These are phyloP conservation scores for Baccha elongata DNA, from an alignment of 2,888 invertebrate genomes.

Conservation along the genomic window DNA sequence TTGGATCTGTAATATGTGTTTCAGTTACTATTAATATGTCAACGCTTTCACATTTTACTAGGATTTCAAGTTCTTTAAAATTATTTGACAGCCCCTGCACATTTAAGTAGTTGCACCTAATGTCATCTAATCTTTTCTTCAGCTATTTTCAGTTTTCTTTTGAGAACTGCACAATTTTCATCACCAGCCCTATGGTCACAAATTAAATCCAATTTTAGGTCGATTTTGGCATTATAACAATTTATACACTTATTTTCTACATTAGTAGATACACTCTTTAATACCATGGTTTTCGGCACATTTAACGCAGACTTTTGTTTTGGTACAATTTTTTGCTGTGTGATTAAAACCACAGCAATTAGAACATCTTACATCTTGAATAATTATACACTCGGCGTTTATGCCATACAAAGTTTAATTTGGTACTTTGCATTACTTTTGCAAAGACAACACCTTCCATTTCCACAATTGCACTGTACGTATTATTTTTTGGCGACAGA, in stretches of 20 bases:
- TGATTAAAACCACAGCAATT: slow-evolving; percentile 17
- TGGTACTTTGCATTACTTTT: slow-evolving; percentile 3
- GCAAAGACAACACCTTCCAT: slow-evolving; percentile 1
- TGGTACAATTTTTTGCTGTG: not conserved
- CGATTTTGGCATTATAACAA: not conserved
- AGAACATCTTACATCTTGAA: slow-evolving; percentile 10
- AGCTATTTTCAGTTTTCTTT: slow-evolving; percentile 4
- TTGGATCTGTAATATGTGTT: not conserved
- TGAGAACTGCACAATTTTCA: not conserved
- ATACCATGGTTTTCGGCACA: slow-evolving; percentile 10
- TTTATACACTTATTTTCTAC: slow-evolving; percentile 9
- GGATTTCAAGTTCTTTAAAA: not conserved
- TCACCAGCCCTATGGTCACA: not conserved
- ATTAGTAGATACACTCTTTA: not conserved
- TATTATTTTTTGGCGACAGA: slow-evolving; percentile 3
- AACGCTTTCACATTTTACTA: slow-evolving; percentile 7
- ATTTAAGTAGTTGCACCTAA: slow-evolving; percentile 6
- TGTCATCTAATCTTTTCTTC: slow-evolving; percentile 6
- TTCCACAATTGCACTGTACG: not conserved
- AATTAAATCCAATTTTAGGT: not conserved
- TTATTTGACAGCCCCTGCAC: not conserved
- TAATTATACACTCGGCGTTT: slow-evolving; percentile 3
- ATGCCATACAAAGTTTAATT: slow-evolving; percentile 6
- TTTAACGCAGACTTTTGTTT: slow-evolving; percentile 10
- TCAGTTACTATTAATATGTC: not conserved